Base-by-base conservation (phyloP, 2,113 vertebrate species). In the Tachuris rubrigastra region DNA sequence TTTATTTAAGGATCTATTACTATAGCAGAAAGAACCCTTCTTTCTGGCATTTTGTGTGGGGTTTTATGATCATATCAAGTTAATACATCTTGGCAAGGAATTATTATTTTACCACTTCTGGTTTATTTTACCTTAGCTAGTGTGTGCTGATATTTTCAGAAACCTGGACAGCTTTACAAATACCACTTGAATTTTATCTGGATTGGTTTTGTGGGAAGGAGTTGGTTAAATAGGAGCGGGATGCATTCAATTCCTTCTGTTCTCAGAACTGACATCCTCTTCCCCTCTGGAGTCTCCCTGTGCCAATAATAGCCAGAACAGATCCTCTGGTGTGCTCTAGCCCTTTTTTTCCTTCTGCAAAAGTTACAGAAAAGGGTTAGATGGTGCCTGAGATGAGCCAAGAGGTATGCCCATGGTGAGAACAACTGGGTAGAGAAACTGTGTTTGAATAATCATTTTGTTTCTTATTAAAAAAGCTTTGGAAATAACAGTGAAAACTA, bases 291-390 rank as follows among this genome's bases (percentile, higher is more conserved):
- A 86, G 14, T 71, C 33, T 85, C 72, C 9, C 37, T 88, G 53
- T 92, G 87, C 87, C 90, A 91, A 37, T 95, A 96, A 96, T 90
- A 74, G 82, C 41, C 56, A 71, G 75, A 94, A 85, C 89, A 93
- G 85, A 90, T 71, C 52, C 55, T 88, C 72, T 88, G 59, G 13
- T 91, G 55, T 80, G n/a, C 63, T 85, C 35, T 59, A 55, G 11
- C 9, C 46, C 33, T 79, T 82, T 86, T 37, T 42, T 59, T 88
- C 25, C 84, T 72, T 63, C 83, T 91, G 49, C 28, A 85, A n/a
- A 78, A 47, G 15, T 63, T 56, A 41, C 3, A 92, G 53, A 71
- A 69, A 84, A 74, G 21, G 37, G 17, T 10, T 58, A 39, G 13
- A 41, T 41, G 0, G 3, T 60, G 23, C 13, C 49, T 85, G 22